phyloP scores from a whole-genome alignment of 1,140 invertebrate species.

The Caerostris darwini region DNA sequence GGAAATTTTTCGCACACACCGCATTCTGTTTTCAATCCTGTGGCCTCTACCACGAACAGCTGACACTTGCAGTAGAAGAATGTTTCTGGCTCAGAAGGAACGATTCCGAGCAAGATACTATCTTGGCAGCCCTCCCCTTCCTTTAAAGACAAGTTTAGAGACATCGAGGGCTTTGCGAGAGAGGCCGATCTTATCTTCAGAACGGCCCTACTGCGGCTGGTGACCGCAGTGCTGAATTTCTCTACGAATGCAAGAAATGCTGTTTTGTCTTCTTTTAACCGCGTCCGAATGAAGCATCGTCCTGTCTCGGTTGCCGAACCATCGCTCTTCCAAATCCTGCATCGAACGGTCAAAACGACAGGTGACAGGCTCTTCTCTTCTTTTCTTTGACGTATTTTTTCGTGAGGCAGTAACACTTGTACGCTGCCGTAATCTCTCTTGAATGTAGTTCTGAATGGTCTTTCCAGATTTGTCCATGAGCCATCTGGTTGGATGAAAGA shows the following conservation, averaged over 20 bases:
- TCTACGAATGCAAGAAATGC: not conserved
- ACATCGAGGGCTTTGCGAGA: not conserved
- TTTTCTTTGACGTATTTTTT: too few relatives aligned
- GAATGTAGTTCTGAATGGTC: too few relatives aligned
- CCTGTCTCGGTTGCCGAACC: not conserved
- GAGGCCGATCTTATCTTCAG: not conserved
- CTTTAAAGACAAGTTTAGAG: not conserved
- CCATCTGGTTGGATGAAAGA: too few relatives aligned
- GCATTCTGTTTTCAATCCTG: not conserved
- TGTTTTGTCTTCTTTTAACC: not conserved
- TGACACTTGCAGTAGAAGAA: not conserved
- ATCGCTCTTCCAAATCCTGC: not conserved
- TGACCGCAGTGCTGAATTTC: not conserved
- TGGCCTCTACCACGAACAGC: not conserved
- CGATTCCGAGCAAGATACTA: too few relatives aligned
- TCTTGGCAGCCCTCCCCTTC: not conserved
- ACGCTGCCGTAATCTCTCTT: too few relatives aligned
- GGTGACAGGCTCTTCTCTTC: too few relatives aligned
- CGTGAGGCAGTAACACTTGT: too few relatives aligned
- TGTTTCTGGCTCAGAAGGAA: not conserved
- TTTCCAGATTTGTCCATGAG: too few relatives aligned
- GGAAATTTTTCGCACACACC: not conserved
- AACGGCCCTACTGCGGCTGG: not conserved
- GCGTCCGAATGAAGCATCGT: not conserved
- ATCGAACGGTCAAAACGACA: not conserved